Evolutionary conservation across 1,140 invertebrate genomes (phyloP), one percentile per base, ranked within the genome.

Genomic region (Brachystomella parvula): DNA sequence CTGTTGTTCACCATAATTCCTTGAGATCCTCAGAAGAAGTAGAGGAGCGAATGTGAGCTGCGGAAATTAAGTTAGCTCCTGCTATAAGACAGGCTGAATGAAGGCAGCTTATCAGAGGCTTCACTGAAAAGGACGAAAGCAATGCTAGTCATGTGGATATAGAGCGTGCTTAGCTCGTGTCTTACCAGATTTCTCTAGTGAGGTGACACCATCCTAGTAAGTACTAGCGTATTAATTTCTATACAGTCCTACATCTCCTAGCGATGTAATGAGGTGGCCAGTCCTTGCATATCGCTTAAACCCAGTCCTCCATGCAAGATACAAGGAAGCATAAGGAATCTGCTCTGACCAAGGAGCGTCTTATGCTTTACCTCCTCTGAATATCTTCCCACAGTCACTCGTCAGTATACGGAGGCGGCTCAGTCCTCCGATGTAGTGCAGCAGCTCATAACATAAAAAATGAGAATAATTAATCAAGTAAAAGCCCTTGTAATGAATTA

Each of bases 21-120:
- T n/a, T n/a, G n/a, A n/a, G n/a, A n/a, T n/a, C n/a, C n/a, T 64
- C 47, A 53, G 19, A 58, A 26, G 85, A 78, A 0, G 92, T 86
- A 76, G 90, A 94, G 76, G 94, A 96, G 66, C 96, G 83, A 71
- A 98, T 92, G 81, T 98, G 96, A 65, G 89, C 85, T 24, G 89
- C 86, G 39, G 86, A 86, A 44, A 94, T 86, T 66, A 98, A 79
- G 77, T 95, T 87, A 6, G 96, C 83, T 6, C 90, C 96, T 17
- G 85, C 95, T 0, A 96, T 96, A 63, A 98, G 84, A 76, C 95
- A 98, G 0, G 86, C 89, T 71, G 81, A 84, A 80, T 98, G 93
- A 24, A 95, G 77, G 0, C 93, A 91, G 39, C 85, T 83, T 69
- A 98, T 87, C 0, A 98, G 88, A 12, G 95, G 96, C 77, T 98